A percentile compares a stretch with the other conserved stretches of the same genome.
Evolutionary conservation across 2,888 invertebrate species (phyloP).

Genomic region (Orthosia gothica): DNA sequence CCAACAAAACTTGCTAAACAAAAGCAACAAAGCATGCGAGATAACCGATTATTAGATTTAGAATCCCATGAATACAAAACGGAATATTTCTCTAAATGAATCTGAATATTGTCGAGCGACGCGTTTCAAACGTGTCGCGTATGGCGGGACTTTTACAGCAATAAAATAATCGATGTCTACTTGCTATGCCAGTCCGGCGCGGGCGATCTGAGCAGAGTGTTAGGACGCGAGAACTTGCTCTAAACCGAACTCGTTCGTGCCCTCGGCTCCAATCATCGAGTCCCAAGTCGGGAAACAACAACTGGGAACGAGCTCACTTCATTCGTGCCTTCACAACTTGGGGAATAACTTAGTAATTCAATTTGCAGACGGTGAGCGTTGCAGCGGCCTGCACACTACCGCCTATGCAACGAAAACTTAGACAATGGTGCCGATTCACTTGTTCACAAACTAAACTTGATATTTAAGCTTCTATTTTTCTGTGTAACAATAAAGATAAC

Average conservation of each 20-base stretch:
- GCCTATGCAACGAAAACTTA: no score
- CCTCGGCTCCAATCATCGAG: no score
- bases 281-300: no score
- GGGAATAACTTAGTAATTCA: no score
- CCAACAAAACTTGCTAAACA: conserved; percentile 4
- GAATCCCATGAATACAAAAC: conserved; percentile 36
- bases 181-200: conserved; percentile 10
- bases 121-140: conserved; percentile 35
- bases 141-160: conserved; percentile 35
- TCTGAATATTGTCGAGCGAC: conserved; percentile 14
- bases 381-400: no score
- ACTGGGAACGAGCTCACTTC: no score
- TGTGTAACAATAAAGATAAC: not conserved
- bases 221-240: no score
- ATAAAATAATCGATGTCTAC: conserved; percentile 64
- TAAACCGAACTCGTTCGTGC: no score
- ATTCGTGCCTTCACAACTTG: no score
- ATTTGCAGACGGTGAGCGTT: no score
- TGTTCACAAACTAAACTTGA: not conserved
- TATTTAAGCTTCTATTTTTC: not conserved
- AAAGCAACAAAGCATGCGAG: not conserved
- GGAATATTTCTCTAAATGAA: conserved; percentile 20
- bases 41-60: conserved; percentile 34
- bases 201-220: no score
- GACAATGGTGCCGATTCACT: no score